Conservation (phyloP, 2,797 vertebrate genomes). For the Epinephelus malabaricus region DNA sequence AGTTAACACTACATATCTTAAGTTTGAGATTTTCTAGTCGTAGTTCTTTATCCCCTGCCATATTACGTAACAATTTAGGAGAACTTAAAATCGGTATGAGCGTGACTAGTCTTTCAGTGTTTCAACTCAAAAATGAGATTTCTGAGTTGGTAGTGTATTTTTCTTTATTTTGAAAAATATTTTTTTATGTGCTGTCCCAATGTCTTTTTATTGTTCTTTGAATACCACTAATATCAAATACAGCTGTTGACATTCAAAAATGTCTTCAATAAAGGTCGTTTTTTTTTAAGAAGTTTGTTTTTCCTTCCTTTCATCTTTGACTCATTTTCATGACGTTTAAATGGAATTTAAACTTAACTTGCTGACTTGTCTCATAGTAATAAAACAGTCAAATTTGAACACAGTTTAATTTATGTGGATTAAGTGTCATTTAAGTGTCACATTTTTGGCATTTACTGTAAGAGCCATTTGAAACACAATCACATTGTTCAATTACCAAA, state of each 20-base stretch:
- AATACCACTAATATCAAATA: slow-evolving; percentile 90
- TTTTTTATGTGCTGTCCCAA: slow-evolving; percentile 86
- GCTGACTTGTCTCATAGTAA: too few species aligned
- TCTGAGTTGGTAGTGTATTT: slow-evolving; percentile 84
- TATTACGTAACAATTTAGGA: slow-evolving; percentile 79
- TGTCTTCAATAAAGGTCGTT: slow-evolving; percentile 87
- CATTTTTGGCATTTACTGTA: too few species aligned
- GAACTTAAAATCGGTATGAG: slow-evolving; percentile 73
- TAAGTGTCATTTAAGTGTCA: too few species aligned
- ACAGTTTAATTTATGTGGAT: too few species aligned
- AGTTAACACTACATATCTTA: slow-evolving; percentile 88
- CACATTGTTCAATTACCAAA: too few species aligned
- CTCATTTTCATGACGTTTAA: too few species aligned
- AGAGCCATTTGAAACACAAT: too few species aligned
- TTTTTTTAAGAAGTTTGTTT: slow-evolving; percentile 64
- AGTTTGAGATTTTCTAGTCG: slow-evolving; percentile 83
- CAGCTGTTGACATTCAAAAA: slow-evolving; percentile 88
- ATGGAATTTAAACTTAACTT: too few species aligned
- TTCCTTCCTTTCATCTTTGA: background rate
- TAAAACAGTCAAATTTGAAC: too few species aligned
- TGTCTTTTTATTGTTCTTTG: slow-evolving; percentile 89
- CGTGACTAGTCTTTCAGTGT: slow-evolving; percentile 81
- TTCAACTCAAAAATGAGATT: slow-evolving; percentile 88
- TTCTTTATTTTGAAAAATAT: slow-evolving; percentile 81
- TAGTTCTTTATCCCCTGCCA: slow-evolving; percentile 81